Evolutionary conservation across 2,113 vertebrate species (phyloP), one percentile per base, ranked within the genome.

Genomic region (Condylura cristata): DNA sequence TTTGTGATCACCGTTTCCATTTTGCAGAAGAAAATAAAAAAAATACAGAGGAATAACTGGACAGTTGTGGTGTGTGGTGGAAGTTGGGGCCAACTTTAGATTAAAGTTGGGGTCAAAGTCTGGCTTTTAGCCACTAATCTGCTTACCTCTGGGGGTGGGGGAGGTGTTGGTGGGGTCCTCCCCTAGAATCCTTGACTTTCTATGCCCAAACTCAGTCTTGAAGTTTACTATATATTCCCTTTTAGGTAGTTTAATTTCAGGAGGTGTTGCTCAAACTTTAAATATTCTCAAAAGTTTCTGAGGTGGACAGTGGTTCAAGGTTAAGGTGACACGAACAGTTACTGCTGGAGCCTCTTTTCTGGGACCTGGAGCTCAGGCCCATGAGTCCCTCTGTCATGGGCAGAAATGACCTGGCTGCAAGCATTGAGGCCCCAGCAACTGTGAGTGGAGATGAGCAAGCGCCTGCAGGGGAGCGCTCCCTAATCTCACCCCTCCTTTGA

Each of bases 201-300:
- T 16, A 22, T 10, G 28, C 10, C 28, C 18, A 72, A 46, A 92
- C 10, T 86, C 46, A 63, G 9, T 60, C 37, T 83, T 78, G 30
- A 68, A 37, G 84, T 88, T 93, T 94, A 56, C 32, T 76, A 24
- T 39, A 1, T 74, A 6, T 82, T 90, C 48, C 22, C 46, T 88
- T 56, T 85, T 44, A 78, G 74, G 20, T 83, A 48, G 28, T 53
- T 95, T 86, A 46, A 83, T 80, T 97, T 68, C 30, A 53, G 65
- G 18, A 95, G 30, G 0, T 18, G 60, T 28, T 68, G 8, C 46
- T 94, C 14, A 3, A 30, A 9, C 12, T 84, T 68, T 81, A 91
- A 83, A 71, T 78, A 91, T 51, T 94, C 65, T 66, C 58, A 46
- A 7, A 76, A 86, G 60, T 90, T 83, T 84, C 44, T 88, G 30